Evolutionary conservation across 2,888 invertebrate species (phyloP).

Genomic region (Fragum sueziense): DNA sequence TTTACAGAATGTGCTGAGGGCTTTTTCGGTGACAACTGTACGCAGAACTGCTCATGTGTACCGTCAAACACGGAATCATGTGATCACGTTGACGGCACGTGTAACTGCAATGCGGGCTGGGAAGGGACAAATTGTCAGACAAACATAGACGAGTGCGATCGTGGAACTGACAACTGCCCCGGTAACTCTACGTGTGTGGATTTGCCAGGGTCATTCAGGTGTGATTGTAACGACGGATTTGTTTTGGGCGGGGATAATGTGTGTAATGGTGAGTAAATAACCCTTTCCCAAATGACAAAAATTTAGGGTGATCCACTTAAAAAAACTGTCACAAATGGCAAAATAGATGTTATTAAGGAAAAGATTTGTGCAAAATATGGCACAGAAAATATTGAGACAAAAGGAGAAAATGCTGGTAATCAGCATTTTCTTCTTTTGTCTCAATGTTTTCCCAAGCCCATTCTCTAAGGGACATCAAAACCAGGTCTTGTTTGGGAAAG

Average conservation of each 20-base stretch:
- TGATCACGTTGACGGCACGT: constrained; percentile 21
- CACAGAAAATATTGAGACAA: too few species aligned
- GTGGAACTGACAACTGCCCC: constrained; percentile 27
- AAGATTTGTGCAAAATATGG: too few species aligned
- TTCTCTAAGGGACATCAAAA: too few species aligned
- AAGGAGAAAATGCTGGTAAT: background rate
- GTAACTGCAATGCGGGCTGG: constrained; percentile 48
- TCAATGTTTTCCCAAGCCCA: too few species aligned
- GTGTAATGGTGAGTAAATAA: constrained; percentile 12
- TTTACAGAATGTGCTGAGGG: constrained; percentile 54
- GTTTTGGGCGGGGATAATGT: background rate
- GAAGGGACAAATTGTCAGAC: constrained; percentile 20
- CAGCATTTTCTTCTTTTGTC: too few species aligned
- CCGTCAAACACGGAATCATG: constrained; percentile 29
- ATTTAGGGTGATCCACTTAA: too few species aligned
- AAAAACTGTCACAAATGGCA: too few species aligned
- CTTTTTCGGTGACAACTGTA: constrained; percentile 45
- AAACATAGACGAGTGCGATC: constrained; percentile 42
- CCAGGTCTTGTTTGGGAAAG: too few species aligned
- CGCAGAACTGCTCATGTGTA: constrained; percentile 33
- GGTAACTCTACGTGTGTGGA: constrained; percentile 36
- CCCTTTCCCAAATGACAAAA: too few species aligned
- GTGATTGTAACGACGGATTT: constrained; percentile 21
- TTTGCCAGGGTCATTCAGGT: constrained; percentile 13
- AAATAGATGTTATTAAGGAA: too few species aligned